Evolutionary conservation across 2,888 invertebrate species (phyloP).

Genomic region (Thyatira batis): DNA sequence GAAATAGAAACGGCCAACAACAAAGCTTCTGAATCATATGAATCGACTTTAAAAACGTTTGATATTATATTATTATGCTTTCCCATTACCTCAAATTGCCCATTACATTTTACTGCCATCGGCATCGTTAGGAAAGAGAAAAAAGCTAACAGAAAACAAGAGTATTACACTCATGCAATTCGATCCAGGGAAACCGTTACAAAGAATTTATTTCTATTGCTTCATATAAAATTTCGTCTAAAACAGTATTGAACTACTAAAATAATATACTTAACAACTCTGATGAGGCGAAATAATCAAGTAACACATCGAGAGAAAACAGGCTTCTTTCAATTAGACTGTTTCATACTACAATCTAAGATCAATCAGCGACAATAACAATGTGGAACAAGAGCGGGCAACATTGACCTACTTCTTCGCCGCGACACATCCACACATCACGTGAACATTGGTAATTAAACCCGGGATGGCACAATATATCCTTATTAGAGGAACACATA

Average conservation of each 20-base stretch:
- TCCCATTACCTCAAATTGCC: constrained; percentile 59
- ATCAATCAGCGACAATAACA: not conserved
- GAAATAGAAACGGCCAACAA: not conserved
- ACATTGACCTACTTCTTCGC: constrained; percentile 3
- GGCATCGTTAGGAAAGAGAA: constrained; percentile 42
- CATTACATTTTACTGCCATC: constrained; percentile 58
- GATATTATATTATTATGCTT: constrained; percentile 61
- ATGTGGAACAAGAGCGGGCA: not conserved
- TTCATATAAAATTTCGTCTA: constrained; percentile 32
- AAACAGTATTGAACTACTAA: constrained; percentile 15
- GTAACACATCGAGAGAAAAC: no score
- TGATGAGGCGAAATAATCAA: no score
- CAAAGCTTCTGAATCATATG: constrained; percentile 6
- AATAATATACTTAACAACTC: no score
- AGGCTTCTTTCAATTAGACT: not conserved
- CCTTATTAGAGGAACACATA: constrained; percentile 63
- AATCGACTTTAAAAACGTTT: constrained; percentile 48
- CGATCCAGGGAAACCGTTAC: constrained; percentile 35
- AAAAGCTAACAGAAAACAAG: constrained; percentile 50
- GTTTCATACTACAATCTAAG: not conserved
- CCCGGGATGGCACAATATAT: constrained; percentile 54
- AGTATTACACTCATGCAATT: constrained; percentile 39
- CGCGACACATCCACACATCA: constrained; percentile 29
- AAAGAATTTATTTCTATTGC: constrained; percentile 38
- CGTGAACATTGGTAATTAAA: constrained; percentile 43